These are phyloP conservation scores for Enteromius viviparus DNA, from an alignment of 2,797 vertebrate genomes.

Conservation along the genomic window DNA sequence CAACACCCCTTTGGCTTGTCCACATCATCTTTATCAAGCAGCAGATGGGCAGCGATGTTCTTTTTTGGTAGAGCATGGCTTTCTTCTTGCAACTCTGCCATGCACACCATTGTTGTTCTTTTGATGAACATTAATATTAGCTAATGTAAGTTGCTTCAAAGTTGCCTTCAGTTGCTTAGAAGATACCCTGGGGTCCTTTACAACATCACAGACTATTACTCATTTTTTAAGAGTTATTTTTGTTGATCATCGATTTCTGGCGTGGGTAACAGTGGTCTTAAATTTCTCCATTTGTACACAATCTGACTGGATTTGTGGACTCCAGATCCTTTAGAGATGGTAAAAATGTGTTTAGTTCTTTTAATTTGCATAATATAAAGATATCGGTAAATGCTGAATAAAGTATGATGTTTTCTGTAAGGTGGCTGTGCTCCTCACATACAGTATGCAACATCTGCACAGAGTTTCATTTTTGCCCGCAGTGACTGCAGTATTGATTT, in stretches of 20 bases:
- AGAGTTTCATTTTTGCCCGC: slow-evolving; percentile 14
- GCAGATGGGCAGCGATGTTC: neutral
- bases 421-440: slow-evolving; percentile 31
- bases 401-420: neutral
- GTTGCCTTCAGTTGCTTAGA: neutral
- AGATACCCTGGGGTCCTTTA: neutral
- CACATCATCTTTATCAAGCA: too few species aligned
- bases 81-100: neutral
- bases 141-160: neutral
- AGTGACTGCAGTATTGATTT: slow-evolving; percentile 35
- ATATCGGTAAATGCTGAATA: neutral
- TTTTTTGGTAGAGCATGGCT: neutral
- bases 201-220: neutral
- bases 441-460: slow-evolving; percentile 19
- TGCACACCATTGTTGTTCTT: neutral
- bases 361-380: neutral
- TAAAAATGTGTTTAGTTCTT: neutral
- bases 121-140: neutral
- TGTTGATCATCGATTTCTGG: neutral
- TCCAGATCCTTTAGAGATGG: neutral
- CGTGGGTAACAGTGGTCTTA: too few species aligned
- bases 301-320: too few species aligned
- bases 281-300: too few species aligned
- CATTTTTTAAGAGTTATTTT: neutral
- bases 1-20: too few species aligned